Percentiles rank a stretch among this genome's conserved stretches.
These are phyloP conservation scores for Oncopeltus fasciatus DNA, from an alignment of 1,140 invertebrate species.

Conservation along the genomic window DNA sequence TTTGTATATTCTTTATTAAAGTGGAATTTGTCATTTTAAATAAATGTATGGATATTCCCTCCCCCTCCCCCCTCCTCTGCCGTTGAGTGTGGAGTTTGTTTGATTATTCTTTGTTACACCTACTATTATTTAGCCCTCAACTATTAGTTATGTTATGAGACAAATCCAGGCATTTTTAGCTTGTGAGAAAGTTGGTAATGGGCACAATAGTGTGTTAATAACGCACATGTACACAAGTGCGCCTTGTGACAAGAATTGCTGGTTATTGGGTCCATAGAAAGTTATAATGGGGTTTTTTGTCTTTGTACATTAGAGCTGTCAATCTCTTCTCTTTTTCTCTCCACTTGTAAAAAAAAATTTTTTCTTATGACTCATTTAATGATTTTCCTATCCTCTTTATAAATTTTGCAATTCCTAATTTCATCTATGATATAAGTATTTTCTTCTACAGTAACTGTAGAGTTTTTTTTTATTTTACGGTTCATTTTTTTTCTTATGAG, in stretches of 20 bases:
- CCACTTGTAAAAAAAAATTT: no score
- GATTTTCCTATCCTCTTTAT: no score
- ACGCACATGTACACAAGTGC: background rate
- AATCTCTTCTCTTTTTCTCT: background rate
- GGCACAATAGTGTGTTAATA: background rate
- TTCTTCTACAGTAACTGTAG: no score
- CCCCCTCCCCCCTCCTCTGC: no score
- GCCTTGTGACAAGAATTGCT: background rate
- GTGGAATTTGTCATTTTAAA: background rate
- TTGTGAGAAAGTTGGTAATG: conserved; percentile 4
- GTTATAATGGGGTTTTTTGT: conserved; percentile 8
- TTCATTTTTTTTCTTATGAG: no score
- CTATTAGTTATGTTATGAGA: background rate
- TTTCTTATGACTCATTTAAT: no score
- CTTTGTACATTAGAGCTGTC: background rate
- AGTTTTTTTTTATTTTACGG: no score
- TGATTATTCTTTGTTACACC: background rate
- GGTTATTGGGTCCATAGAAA: conserved; percentile 19
- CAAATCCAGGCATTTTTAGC: background rate
- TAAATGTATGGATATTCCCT: background rate
- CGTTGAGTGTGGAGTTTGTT: no score
- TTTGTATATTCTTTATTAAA: background rate
- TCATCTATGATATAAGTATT: no score
- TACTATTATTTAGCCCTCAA: background rate
- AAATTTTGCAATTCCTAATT: no score